Conservation (phyloP, 2,888 invertebrate genomes). For the Melolontha melolontha region DNA sequence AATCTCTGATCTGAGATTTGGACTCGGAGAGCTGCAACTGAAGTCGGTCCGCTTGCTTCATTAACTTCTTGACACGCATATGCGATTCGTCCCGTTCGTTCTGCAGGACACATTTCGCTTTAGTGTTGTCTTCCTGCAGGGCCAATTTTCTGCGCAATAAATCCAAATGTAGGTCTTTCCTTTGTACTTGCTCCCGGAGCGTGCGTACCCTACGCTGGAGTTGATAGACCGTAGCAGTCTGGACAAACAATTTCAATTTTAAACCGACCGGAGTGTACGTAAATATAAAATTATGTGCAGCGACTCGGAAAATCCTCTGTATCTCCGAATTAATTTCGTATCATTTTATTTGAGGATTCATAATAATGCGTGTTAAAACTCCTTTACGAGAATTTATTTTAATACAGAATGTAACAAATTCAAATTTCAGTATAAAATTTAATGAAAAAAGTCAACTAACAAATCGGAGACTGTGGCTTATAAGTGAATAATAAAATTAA, state of each 20-base stretch:
- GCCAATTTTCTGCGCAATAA: slow-evolving; percentile 87
- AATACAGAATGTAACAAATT: not conserved
- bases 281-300: slow-evolving; percentile 8
- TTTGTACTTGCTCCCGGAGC: slow-evolving; percentile 89
- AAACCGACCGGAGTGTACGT: slow-evolving; percentile 13
- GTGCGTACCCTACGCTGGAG: slow-evolving; percentile 88
- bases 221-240: slow-evolving; percentile 91
- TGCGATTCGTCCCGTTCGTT: slow-evolving; percentile 79
- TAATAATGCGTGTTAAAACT: slow-evolving; percentile 14
- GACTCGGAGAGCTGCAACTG: slow-evolving; percentile 84
- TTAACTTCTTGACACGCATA: slow-evolving; percentile 79
- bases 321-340: not conserved
- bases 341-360: not conserved
- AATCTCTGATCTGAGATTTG: slow-evolving; percentile 83
- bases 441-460: no score
- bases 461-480: no score
- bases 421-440: not conserved
- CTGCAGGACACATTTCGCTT: slow-evolving; percentile 73
- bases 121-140: slow-evolving; percentile 81
- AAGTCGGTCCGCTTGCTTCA: slow-evolving; percentile 86
- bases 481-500: no score
- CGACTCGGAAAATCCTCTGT: not conserved
- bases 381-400: not conserved
- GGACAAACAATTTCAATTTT: slow-evolving; percentile 36
- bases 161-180: slow-evolving; percentile 92